Conservation (phyloP, 2,797 vertebrate genomes). For the Chlorospingus flavigularis region DNA sequence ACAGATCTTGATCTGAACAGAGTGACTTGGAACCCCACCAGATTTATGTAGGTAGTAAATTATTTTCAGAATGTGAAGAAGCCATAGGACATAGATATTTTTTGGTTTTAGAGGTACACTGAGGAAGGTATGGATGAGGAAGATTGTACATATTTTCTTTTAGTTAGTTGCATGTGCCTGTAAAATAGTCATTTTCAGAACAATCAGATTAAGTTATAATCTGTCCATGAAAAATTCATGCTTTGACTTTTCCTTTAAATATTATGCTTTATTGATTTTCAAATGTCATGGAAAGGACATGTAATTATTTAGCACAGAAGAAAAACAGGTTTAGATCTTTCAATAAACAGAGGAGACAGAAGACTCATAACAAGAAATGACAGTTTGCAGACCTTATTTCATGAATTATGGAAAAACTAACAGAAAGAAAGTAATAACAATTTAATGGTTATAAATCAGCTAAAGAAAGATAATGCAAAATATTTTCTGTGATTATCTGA, state of each 20-base stretch:
- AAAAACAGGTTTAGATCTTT: background rate
- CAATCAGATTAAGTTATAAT: background rate
- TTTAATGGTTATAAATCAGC: background rate
- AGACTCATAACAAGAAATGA: background rate
- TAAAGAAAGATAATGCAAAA: background rate
- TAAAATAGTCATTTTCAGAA: background rate
- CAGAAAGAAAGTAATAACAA: background rate
- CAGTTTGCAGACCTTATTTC: background rate
- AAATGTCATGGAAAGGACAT: background rate
- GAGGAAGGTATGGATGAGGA: background rate
- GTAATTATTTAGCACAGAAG: constrained; percentile 20
- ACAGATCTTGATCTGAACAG: background rate
- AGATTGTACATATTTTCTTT: background rate
- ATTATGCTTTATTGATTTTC: constrained; percentile 28
- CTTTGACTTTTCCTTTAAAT: constrained; percentile 25
- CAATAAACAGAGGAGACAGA: background rate
- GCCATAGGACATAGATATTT: background rate
- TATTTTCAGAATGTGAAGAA: background rate
- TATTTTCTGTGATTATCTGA: background rate
- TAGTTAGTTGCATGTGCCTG: background rate
- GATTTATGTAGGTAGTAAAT: background rate
- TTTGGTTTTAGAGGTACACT: background rate
- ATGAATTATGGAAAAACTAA: background rate
- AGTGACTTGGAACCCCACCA: background rate
- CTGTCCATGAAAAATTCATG: constrained; percentile 11